phyloP scores from a whole-genome alignment of 2,888 invertebrate species.

The Lingula anatina region DNA sequence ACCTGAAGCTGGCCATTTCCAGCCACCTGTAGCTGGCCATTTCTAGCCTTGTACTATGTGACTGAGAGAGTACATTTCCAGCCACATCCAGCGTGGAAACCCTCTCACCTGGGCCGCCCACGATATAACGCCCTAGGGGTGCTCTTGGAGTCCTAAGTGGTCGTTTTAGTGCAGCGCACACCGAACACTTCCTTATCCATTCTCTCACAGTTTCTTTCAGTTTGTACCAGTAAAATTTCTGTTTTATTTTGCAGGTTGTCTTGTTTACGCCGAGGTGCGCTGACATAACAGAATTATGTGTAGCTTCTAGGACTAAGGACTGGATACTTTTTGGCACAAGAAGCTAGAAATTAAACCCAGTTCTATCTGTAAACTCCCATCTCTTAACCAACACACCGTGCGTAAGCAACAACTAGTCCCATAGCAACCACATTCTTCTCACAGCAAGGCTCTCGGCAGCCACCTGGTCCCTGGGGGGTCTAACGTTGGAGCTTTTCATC shows the following conservation, averaged over 20 bases:
- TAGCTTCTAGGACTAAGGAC: not conserved
- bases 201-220: conserved; percentile 3
- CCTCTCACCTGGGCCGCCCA: no score
- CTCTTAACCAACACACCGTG: not conserved
- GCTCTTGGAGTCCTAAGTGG: no score
- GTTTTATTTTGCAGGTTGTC: conserved; percentile 1
- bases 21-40: no score
- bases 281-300: conserved; percentile 1
- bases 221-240: conserved; percentile 7
- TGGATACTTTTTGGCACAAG: not conserved
- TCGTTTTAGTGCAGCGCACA: not conserved
- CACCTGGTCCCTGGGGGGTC: not conserved
- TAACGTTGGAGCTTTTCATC: not conserved
- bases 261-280: conserved; percentile 8
- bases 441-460: not conserved
- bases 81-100: no score
- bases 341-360: not conserved
- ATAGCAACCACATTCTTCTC: not conserved
- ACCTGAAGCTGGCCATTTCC: no score
- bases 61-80: no score
- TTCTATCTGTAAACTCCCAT: not conserved
- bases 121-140: no score
- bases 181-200: conserved; percentile 2
- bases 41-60: no score
- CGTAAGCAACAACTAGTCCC: not conserved